phyloP scores from a whole-genome alignment of 2,797 vertebrate species.

The Lepilemur ruficaudatus region DNA sequence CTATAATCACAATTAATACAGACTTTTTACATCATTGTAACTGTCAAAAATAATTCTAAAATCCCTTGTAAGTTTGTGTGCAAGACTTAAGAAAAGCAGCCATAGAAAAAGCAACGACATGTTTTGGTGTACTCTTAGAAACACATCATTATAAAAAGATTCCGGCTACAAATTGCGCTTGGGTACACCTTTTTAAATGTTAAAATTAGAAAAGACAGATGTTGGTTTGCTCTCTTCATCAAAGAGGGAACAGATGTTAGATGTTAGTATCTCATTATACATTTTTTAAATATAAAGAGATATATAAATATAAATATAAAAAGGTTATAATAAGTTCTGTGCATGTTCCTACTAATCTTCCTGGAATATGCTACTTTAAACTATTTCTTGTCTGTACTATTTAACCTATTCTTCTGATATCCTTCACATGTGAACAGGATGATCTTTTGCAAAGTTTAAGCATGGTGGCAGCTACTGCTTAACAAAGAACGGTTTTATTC shows the following conservation, averaged over 20 bases:
- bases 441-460: slow-evolving; percentile 46
- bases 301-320: background rate
- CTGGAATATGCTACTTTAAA: slow-evolving; percentile 22
- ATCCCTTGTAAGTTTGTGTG: background rate
- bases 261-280: background rate
- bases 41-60: background rate
- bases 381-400: background rate
- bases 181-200: background rate
- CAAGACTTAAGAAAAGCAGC: background rate
- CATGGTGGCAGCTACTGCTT: slow-evolving; percentile 19
- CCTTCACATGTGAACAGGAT: slow-evolving; percentile 1
- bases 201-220: slow-evolving; percentile 24
- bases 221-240: background rate
- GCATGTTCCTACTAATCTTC: slow-evolving; percentile 5
- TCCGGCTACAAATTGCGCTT: background rate
- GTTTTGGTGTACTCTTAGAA: slow-evolving; percentile 44
- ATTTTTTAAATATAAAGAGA: background rate
- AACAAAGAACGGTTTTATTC: background rate
- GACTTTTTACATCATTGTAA: background rate
- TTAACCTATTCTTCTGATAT: slow-evolving; percentile 18
- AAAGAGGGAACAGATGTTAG: background rate
- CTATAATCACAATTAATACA: slow-evolving; percentile 5
- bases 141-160: background rate
- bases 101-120: background rate
- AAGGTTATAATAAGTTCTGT: background rate